Percentiles rank a stretch among this genome's conserved stretches.
Evolutionary conservation across 2,113 vertebrate species (phyloP).

Genomic region (Phodopus roborovskii): DNA sequence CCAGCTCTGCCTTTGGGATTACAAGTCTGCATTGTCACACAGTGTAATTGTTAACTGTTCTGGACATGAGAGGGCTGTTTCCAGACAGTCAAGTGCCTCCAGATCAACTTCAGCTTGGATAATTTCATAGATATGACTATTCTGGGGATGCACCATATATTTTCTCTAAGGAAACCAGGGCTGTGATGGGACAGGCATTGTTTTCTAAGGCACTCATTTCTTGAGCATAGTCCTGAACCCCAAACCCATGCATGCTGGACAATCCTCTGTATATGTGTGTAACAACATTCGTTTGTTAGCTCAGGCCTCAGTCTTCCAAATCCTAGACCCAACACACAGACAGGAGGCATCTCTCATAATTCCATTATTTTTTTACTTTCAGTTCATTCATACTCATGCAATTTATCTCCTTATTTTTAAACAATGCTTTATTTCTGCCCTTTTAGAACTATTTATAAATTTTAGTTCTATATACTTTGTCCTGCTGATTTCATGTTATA

Average conservation of each 20-base stretch:
- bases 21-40: not conserved
- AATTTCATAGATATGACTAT: not conserved
- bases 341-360: not conserved
- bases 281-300: not conserved
- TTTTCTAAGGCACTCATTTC: not conserved
- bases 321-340: not conserved
- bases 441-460: not conserved
- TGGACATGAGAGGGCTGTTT: not conserved
- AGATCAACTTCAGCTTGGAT: not conserved
- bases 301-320: not conserved
- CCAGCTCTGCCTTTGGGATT: not conserved
- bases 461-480: not conserved
- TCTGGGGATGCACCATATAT: rapidly evolving
- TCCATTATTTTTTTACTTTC: not conserved
- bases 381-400: not conserved
- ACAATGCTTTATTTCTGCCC: not conserved
- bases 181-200: not conserved
- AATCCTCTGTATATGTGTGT: not conserved
- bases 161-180: not conserved
- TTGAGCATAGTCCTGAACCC: not conserved
- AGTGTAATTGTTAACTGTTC: not conserved
- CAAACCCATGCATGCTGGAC: not conserved
- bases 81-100: not conserved
- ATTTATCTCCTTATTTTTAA: not conserved
- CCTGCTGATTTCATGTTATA: not conserved